phyloP scores from a whole-genome alignment of 2,888 invertebrate genomes.

The Odiellus spinosus region DNA sequence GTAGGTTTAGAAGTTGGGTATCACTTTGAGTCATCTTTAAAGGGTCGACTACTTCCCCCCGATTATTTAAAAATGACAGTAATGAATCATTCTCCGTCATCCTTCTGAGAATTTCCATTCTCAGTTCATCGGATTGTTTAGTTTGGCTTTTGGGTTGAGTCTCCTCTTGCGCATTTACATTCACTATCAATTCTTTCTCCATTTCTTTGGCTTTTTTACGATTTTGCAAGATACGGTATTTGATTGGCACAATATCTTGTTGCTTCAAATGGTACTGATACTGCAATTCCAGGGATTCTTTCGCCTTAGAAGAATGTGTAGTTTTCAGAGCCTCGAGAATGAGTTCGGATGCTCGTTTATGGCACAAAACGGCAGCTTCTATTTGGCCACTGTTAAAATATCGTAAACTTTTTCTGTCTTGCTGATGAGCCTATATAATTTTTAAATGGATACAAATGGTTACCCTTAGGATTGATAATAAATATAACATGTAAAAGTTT shows the following conservation, averaged over 20 bases:
- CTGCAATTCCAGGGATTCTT: background rate
- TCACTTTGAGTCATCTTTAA: background rate
- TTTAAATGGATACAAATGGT: too few species aligned
- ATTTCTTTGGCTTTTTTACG: background rate
- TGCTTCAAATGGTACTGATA: background rate
- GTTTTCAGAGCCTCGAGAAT: background rate
- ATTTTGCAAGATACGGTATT: background rate
- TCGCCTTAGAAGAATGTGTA: background rate
- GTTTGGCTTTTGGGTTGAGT: background rate
- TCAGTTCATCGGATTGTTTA: background rate
- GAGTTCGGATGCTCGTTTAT: background rate
- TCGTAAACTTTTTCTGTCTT: background rate
- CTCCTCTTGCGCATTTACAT: background rate
- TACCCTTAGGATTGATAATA: too few species aligned
- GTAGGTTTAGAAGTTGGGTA: background rate
- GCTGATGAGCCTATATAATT: conserved; percentile 1
- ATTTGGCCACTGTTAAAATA: background rate
- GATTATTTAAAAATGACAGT: background rate
- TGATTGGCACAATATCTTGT: background rate
- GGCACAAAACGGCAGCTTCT: background rate
- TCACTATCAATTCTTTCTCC: background rate
- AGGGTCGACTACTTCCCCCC: too few species aligned
- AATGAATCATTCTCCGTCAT: background rate
- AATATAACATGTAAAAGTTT: too few species aligned
- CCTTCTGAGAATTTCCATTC: background rate